phyloP scores from a whole-genome alignment of 2,888 invertebrate genomes.

The Camponotus fellah region DNA sequence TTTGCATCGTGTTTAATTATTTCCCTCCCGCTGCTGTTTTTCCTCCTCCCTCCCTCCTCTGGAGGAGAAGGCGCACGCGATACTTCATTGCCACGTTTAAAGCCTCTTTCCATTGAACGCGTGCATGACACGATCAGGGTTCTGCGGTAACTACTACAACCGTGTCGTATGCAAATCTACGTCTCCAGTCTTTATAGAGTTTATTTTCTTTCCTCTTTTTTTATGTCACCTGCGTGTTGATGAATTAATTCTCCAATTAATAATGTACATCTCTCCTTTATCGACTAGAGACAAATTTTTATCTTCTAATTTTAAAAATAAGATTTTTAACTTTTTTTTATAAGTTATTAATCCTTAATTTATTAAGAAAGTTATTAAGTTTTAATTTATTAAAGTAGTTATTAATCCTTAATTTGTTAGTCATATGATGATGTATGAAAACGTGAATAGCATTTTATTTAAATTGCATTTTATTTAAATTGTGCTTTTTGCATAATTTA shows the following conservation, averaged over 20 bases:
- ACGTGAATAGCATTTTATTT: not conserved
- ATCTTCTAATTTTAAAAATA: not conserved
- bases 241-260: constrained; percentile 27
- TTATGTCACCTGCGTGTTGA: constrained; percentile 68
- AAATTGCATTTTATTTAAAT: not conserved
- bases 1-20: constrained; percentile 3
- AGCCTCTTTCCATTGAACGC: constrained; percentile 49
- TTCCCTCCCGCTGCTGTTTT: not conserved
- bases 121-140: constrained; percentile 42
- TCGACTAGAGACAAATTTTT: not conserved
- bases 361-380: too few species aligned
- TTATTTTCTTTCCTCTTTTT: not conserved
- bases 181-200: not conserved
- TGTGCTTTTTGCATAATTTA: not conserved
- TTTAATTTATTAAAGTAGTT: too few species aligned
- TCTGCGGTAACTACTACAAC: constrained; percentile 72
- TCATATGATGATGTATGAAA: not conserved
- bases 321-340: not conserved
- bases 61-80: constrained; percentile 14
- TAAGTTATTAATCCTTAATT: not conserved
- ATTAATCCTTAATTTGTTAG: not conserved
- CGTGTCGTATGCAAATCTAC: constrained; percentile 77
- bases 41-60: not conserved
- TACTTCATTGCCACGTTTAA: constrained; percentile 61
- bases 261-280: not conserved